These are phyloP conservation scores for Dicycla oo DNA, from an alignment of 2,888 invertebrate species.

Conservation along the genomic window DNA sequence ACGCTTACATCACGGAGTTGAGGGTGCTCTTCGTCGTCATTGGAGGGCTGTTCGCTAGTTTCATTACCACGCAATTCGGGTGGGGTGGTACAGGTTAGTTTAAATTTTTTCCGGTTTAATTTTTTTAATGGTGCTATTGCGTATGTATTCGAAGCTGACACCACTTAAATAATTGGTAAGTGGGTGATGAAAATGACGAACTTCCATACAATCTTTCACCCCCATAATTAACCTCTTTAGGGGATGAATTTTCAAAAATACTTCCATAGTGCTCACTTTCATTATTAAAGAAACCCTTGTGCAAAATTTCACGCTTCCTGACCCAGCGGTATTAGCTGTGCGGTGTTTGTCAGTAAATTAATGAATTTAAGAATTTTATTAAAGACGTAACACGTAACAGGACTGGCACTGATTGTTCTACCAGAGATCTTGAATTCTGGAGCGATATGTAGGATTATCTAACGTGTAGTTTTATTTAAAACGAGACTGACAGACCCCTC, in stretches of 20 bases:
- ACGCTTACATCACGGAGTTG: constrained; percentile 80
- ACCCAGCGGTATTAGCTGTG: no score
- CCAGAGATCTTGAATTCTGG: background rate
- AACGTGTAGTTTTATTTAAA: background rate
- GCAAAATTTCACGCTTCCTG: no score
- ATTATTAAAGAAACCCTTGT: background rate
- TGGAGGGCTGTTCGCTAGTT: constrained; percentile 81
- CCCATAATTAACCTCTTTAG: background rate
- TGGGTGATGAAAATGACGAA: background rate
- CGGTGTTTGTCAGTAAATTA: no score
- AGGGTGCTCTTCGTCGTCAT: constrained; percentile 81
- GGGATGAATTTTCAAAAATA: background rate
- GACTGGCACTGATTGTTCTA: background rate
- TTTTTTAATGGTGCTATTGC: background rate
- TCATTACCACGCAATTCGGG: constrained; percentile 76
- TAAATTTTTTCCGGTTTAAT: background rate
- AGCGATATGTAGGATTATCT: background rate
- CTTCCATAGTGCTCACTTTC: background rate
- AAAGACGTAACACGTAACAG: no score
- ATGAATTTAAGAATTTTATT: no score
- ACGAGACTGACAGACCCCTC: background rate
- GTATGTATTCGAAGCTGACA: background rate
- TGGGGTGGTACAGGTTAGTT: constrained; percentile 85
- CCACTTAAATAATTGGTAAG: background rate
- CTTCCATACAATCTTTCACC: background rate